Base-by-base conservation (phyloP, 2,113 vertebrate species). In the Cyanoliseus patagonus region DNA sequence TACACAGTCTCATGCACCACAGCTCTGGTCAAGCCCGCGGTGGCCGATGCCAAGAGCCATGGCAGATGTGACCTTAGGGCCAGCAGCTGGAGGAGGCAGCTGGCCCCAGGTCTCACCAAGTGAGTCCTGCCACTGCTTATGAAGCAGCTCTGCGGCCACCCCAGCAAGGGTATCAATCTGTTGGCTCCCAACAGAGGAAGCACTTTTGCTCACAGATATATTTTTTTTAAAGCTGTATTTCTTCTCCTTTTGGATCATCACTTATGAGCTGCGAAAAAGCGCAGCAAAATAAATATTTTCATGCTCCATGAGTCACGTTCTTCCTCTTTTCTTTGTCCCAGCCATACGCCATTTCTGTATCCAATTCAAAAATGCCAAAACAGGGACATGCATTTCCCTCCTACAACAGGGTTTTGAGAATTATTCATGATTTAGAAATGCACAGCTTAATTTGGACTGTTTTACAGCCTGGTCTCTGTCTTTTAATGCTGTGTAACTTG, bases 361-460 rank as follows among this genome's bases (percentile, higher is more conserved):
- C 68, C 8, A 35, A 88, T 74, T 80, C 88, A 86, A 64, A 95
- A 94, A 76, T 44, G 31, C 23, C 83, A 70, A 18, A 66, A 66
- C 63, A 73, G 49, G 69, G 64, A 66, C 76, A 55, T 4, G 25
- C 22, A 1, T 86, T 91, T 96, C 84, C 74, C 66, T 41, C 6
- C 0, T 72, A 86, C 57, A 92, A 86, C 35, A 7, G 51, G 20
- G 17, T 78, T 95, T 95, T 84, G 52, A 89, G 42, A 95, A 84
- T 87, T 95, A 82, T 91, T 97, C 86, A 91, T 57, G 33, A 95
- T 94, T 92, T 88, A 82, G 74, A 96, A 95, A 92, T 17, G 35
- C 39, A 92, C 55, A 79, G 83, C 74, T 92, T 89, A 82, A 91
- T 92, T 95, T 95, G 74, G 81, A 51, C 77, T 73, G 83, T 70